Evolutionary conservation across 2,797 vertebrate species (phyloP).

Genomic region (Chelon labrosus): DNA sequence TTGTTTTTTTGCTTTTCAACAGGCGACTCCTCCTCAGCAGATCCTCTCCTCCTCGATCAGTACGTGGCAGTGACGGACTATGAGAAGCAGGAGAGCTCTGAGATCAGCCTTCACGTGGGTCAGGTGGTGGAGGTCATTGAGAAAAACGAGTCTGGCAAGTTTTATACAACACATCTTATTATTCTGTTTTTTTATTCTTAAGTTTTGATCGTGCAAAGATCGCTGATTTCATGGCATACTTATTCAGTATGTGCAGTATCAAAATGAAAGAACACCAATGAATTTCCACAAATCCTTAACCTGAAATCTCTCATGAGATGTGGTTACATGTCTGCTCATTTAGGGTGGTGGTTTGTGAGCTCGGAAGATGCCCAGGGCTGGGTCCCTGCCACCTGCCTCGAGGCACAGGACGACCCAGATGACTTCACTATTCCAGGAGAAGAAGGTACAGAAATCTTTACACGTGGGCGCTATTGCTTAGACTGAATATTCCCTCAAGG

Average conservation of each 20-base stretch:
- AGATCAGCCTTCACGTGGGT: slow-evolving; percentile 95
- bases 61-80: slow-evolving; percentile 97
- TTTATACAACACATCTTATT: not conserved
- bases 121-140: slow-evolving; percentile 99
- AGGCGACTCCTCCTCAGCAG: slow-evolving; percentile 88
- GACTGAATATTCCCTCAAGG: not conserved
- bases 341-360: slow-evolving; percentile 99
- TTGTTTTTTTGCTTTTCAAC: slow-evolving; percentile 51
- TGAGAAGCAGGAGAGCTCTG: slow-evolving; percentile 98
- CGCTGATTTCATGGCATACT: not conserved
- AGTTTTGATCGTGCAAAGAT: not conserved
- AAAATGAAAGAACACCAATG: too few relatives aligned
- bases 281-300: not conserved
- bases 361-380: slow-evolving; percentile 96
- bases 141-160: slow-evolving; percentile 97
- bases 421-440: slow-evolving; percentile 93
- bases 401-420: slow-evolving; percentile 95
- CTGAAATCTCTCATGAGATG: not conserved
- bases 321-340: not conserved
- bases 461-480: not conserved
- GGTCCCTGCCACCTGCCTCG: slow-evolving; percentile 98
- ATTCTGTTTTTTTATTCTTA: not conserved
- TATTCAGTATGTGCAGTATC: too few relatives aligned
- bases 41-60: slow-evolving; percentile 95
- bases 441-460: slow-evolving; percentile 87